Base-by-base conservation (phyloP, 2,888 invertebrate genomes). In the Criorhina ranunculi region DNA sequence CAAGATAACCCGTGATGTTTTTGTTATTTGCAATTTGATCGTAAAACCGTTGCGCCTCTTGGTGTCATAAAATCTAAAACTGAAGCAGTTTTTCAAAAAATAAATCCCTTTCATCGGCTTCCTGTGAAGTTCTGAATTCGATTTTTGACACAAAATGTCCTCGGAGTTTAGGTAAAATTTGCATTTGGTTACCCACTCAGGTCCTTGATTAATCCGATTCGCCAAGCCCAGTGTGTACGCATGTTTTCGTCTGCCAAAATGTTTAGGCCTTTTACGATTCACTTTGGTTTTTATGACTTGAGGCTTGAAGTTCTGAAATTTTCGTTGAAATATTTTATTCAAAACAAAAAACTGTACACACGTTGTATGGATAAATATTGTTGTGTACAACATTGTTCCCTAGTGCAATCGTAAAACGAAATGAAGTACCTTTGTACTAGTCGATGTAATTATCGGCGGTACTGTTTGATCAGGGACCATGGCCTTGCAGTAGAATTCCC, bases 31-130 rank as follows among this genome's bases (percentile, higher is more conserved):
- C 51, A 15, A 33, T 4, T 4, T 42, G 37, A 12, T 19, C 62
- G 37, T 78, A 78, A 78, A 78, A 40, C 24, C 15, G 55, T 40
- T 72, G 72, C 72, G 72, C 78, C 62, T 57, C 78, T 15, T 12
- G n/a, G 4, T 24, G 42, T 53, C 12, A 51, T 53, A 69, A 70
- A 37, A 9, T 35, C 6, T 7, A 0, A 40, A 59, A 59, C 57
- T 57, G 19, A 59, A 40, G 29, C 40, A 42, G 6, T 24, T 24
- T 8, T 19, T 8, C 17, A 35, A 17, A 11, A 31, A 9, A 35
- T 3, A 24, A 24, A n/a, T 17, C 12, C 64, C 35, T 9, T 37
- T 24, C 9, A 8, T 37, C 66, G 66, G 62, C 2, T 35, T 35
- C 33, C 19, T 46, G 24, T 57, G 24, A 44, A 44, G 9, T 67